Evolutionary conservation across 37 sponge, comb jelly and placozoan species (phyloP).

Genomic region (Agelas oroides): DNA sequence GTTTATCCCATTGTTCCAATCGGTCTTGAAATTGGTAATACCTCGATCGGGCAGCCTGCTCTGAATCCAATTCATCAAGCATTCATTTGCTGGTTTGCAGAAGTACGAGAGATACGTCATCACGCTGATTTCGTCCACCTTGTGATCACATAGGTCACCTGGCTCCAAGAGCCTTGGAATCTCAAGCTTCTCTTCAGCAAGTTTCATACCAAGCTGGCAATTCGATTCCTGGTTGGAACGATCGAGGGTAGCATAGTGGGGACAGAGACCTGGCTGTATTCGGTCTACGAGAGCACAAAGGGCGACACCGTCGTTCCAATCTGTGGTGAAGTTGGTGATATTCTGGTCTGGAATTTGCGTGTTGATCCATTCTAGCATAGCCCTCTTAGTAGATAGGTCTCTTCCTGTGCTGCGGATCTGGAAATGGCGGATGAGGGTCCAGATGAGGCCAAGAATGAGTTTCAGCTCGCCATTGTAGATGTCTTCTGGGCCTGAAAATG

Average conservation of each 20-base stretch:
- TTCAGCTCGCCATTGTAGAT: conserved; percentile 90
- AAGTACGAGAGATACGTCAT: conserved; percentile 96
- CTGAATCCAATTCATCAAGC: conserved; percentile 84
- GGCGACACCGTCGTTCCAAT: conserved; percentile 89
- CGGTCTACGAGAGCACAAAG: conserved; percentile 88
- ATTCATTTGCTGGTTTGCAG: conserved; percentile 64
- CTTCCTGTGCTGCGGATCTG: conserved; percentile 85
- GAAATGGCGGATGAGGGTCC: conserved; percentile 92
- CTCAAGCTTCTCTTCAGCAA: conserved; percentile 77
- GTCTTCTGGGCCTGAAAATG: conserved; percentile 79
- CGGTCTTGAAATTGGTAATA: conserved; percentile 80
- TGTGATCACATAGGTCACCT: conserved; percentile 66
- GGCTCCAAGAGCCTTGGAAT: conserved; percentile 79
- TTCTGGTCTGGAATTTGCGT: conserved; percentile 77
- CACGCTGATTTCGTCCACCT: conserved; percentile 88
- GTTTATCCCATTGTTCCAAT: conserved; percentile 89
- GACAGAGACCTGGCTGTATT: conserved; percentile 82
- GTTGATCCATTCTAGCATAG: conserved; percentile 90
- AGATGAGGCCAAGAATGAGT: conserved; percentile 92
- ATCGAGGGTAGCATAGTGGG: conserved; percentile 74
- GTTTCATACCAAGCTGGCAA: conserved; percentile 79
- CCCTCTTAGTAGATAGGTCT: conserved; percentile 78
- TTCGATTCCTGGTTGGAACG: conserved; percentile 64
- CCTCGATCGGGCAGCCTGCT: conserved; percentile 64
- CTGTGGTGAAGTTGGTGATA: conserved; percentile 88